Evolutionary conservation across 2,888 invertebrate genomes (phyloP).

Genomic region (Dexiosoma caninum): DNA sequence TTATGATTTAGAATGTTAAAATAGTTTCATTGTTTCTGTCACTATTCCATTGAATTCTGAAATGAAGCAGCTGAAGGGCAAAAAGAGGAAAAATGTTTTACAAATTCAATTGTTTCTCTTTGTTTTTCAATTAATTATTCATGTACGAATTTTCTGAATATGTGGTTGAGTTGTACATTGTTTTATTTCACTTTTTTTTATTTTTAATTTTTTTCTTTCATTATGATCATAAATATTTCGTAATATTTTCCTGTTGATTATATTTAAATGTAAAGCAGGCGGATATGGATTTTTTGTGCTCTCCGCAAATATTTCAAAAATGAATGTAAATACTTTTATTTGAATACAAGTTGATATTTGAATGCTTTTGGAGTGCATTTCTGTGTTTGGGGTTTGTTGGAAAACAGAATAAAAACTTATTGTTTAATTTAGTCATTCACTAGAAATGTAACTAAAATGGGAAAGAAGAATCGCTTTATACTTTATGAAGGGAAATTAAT

Average conservation of each 20-base stretch:
- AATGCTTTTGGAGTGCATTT: no score
- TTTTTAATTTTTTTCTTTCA: not conserved
- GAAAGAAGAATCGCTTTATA: not conserved
- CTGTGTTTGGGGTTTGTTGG: not conserved
- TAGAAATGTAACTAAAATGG: not conserved
- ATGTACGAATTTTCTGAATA: slow-evolving; percentile 8
- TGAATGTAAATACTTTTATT: slow-evolving; percentile 34
- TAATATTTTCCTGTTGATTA: slow-evolving; percentile 61
- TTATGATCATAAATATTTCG: slow-evolving; percentile 56
- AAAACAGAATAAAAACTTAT: slow-evolving; percentile 11
- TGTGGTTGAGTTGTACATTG: slow-evolving; percentile 38
- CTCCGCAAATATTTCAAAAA: slow-evolving; percentile 9
- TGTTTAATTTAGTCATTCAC: slow-evolving; percentile 3
- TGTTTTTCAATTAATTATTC: slow-evolving; percentile 12
- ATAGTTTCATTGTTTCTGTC: not conserved
- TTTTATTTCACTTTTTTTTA: not conserved
- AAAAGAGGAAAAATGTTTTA: no score
- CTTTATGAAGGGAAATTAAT: no score
- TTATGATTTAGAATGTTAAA: slow-evolving; percentile 30
- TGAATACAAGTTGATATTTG: slow-evolving; percentile 21
- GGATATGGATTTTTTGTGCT: slow-evolving; percentile 43
- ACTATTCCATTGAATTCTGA: not conserved
- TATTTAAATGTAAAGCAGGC: slow-evolving; percentile 29
- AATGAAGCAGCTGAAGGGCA: slow-evolving; percentile 13
- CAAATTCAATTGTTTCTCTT: slow-evolving; percentile 17